Base-by-base conservation (phyloP, 1,140 invertebrate species). In the Musca domestica region DNA sequence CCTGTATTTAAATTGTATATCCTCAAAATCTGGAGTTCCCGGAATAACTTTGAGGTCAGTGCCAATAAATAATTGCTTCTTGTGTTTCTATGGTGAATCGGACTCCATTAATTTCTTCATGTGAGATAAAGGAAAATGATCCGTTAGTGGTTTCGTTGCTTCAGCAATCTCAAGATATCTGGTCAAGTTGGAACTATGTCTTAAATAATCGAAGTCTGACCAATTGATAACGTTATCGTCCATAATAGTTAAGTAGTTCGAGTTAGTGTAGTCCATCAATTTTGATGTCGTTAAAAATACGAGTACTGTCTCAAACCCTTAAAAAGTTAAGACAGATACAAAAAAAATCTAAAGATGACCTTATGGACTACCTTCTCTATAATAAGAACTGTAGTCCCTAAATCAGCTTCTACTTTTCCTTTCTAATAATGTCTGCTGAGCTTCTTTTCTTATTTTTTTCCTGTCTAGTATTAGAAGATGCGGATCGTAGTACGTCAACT, bases 241-340 rank as follows among this genome's bases (percentile, higher is more conserved):
- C 12, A 22, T 49, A 9, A 65, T 22, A 7, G 41, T 17, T 5
- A 71, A 69, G 30, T 72, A 71, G 10, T 58, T 68, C 0, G 68
- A 34, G 6, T 71, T 67, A 17, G 70, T 70, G 41, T 66, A 70
- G 30, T 69, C 64, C 7, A 67, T 72, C n/a, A 72, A 58, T 34
- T 64, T 27, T 4, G 67, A 56, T 30, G n/a, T 69, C 20, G 48
- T 47, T 7, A 20, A 17, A n/a, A 67, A 12, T 52, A 66, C n/a
- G 15, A 70, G 2, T 30, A 67, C 25, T 12, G 34, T 68, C n/a
- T n/a, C n/a, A n/a, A n/a, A n/a, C n/a, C n/a, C n/a, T n/a, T n/a
- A n/a, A n/a, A n/a, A n/a, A 66, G 30, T 27, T 12, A 48, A 25
- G 58, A 15, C 64, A 46, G 56, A 48, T 54, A 41, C 19, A 63